Base-by-base conservation (phyloP, 2,797 vertebrate genomes). In the Rhinogobio ventralis region DNA sequence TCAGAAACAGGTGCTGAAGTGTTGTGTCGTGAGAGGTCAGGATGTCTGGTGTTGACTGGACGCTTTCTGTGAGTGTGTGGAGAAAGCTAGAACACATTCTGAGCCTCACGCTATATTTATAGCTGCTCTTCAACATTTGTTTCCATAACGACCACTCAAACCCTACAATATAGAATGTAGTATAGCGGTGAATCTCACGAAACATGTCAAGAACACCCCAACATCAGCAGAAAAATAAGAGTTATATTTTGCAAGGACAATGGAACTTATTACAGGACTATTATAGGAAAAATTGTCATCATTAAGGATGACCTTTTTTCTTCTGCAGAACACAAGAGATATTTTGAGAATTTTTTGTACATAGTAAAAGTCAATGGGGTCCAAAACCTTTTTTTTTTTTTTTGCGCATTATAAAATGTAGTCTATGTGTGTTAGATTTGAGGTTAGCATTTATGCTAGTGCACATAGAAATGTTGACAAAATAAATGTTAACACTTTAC, bases 1-100 rank as follows among this genome's bases (percentile, higher is more conserved):
- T 83, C 73, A 83, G 33, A 55, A 83, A 83, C 73, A 67, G 60
- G n/a, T 83, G 81, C 73, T 42, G 79, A 20, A 81, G 67, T 11
- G 51, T 9, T 0, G 28, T 57, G 17, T 64, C 4, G 13, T 72
- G 53, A 72, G 67, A 57, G 51, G 67, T 71, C 66, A 81, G n/a
- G 36, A 33, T 62, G 39, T 82, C 73, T 55, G 73, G 45, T 68
- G 73, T 53, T 28, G 82, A 83, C 71, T 66, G 30, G 45, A 81
- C 25, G 4, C 53, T 64, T 17, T 60, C 23, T 20, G 0, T 17
- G 20, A 28, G 39, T 28, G 39, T 25, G 53, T 68, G 4, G 11
- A 5, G 13, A 80, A 69, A 8, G 28, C 45, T 49, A 33, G 42
- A 51, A 25, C 8, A n/a, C 45, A 14, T 67, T 66, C 23, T 14